Percentiles rank a stretch among this genome's conserved stretches.
These are phyloP conservation scores for Stegophylla sp. DNA, from an alignment of 2,888 invertebrate species.

Conservation along the genomic window DNA sequence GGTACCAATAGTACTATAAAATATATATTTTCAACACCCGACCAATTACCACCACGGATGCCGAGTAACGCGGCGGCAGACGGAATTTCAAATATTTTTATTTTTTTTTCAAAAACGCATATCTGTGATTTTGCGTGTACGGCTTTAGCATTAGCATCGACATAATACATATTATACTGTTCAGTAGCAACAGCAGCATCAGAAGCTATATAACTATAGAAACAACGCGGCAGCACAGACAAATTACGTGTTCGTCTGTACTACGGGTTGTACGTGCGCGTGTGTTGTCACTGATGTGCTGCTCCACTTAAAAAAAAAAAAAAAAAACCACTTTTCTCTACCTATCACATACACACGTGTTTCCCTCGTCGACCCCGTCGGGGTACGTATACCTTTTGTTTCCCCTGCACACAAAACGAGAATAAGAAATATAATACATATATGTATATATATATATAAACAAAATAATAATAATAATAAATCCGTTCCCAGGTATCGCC, in stretches of 20 bases:
- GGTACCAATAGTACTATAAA: too few species aligned
- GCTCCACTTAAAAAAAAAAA: conserved; percentile 35
- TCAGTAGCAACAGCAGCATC: not conserved
- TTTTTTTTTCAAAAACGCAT: not conserved
- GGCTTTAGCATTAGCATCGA: too few species aligned
- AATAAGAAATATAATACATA: conserved; percentile 9
- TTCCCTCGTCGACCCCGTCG: conserved; percentile 5
- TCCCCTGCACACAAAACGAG: conserved; percentile 3
- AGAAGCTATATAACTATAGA: conserved; percentile 16
- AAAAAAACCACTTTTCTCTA: conserved; percentile 26
- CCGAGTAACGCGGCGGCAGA: not conserved
- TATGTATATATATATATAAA: too few species aligned
- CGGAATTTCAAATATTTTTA: not conserved
- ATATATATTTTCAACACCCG: conserved; percentile 13
- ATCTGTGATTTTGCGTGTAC: too few species aligned
- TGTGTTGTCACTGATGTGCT: not conserved
- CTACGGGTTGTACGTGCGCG: not conserved
- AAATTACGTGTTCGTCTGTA: conserved; percentile 47
- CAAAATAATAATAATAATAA: not conserved
- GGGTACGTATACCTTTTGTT: conserved; percentile 28
- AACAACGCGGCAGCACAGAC: conserved; percentile 33
- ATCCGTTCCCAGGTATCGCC: conserved; percentile 5
- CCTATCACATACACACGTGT: conserved; percentile 18
- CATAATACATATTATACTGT: not conserved
- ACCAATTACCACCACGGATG: conserved; percentile 1